A percentile compares a stretch with the other conserved stretches of the same genome.
Evolutionary conservation across 2,113 vertebrate genomes (phyloP).

Genomic region (Osmerus eperlanus): DNA sequence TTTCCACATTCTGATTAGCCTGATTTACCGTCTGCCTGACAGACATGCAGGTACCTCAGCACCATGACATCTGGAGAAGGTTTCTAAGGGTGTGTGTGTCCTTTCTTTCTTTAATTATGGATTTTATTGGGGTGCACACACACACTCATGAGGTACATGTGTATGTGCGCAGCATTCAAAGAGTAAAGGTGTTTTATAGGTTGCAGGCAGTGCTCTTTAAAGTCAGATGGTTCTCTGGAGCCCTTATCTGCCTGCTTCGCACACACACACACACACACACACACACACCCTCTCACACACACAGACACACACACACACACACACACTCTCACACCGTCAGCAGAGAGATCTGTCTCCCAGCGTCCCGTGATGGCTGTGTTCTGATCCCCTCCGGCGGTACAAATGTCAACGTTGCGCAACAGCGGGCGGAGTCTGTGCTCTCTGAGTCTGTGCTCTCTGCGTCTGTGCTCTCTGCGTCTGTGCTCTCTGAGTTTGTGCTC

Average conservation of each 20-base stretch:
- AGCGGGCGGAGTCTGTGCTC: too few relatives aligned
- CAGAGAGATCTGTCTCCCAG: not conserved
- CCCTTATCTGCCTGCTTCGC: not conserved
- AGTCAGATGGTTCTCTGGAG: too few relatives aligned
- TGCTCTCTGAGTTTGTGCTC: too few relatives aligned
- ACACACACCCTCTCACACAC: not conserved
- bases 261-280: not conserved
- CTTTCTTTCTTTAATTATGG: not conserved
- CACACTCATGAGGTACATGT: not conserved
- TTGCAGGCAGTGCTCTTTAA: too few relatives aligned
- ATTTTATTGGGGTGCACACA: not conserved
- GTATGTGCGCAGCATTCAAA: too few relatives aligned
- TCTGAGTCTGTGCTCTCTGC: too few relatives aligned
- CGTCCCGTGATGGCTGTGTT: too few relatives aligned
- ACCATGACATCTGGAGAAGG: not conserved
- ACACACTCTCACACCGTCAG: not conserved
- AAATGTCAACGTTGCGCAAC: too few relatives aligned
- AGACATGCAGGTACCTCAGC: constrained; percentile 3
- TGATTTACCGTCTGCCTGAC: constrained; percentile 25
- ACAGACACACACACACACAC: not conserved
- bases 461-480: too few relatives aligned
- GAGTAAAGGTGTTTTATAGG: too few relatives aligned
- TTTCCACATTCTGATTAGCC: constrained; percentile 10
- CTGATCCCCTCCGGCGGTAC: too few relatives aligned
- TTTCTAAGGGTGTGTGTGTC: constrained; percentile 1